Evolutionary conservation across 2,797 vertebrate genomes (phyloP).

Genomic region (Pseudochirops corinnae): DNA sequence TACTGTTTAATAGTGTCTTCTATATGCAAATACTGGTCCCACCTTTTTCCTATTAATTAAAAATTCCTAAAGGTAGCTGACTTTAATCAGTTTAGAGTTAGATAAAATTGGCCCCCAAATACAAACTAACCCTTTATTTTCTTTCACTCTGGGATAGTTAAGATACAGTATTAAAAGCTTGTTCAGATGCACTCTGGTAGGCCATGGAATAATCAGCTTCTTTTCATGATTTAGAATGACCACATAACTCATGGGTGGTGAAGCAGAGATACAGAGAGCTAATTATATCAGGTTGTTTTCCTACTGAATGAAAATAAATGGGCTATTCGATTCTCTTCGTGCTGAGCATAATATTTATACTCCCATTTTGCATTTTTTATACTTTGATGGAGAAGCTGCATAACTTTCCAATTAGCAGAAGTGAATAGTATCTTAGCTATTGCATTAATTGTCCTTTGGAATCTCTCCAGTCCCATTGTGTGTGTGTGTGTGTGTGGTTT

Average conservation of each 20-base stretch:
- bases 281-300: conserved; percentile 61
- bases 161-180: neutral
- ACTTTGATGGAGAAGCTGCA: conserved; percentile 69
- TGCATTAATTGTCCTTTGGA: neutral
- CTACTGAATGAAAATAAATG: conserved; percentile 74
- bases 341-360: conserved; percentile 70
- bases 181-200: conserved; percentile 9
- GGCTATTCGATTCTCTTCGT: conserved; percentile 50
- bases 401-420: conserved; percentile 70
- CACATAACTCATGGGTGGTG: conserved; percentile 73
- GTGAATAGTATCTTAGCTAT: conserved; percentile 29
- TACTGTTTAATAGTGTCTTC: neutral
- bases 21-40: neutral
- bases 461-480: neutral
- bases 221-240: conserved; percentile 67
- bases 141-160: conserved; percentile 17
- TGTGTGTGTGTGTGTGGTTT: neutral
- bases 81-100: neutral
- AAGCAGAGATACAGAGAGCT: conserved; percentile 56
- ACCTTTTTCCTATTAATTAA: neutral
- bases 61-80: neutral
- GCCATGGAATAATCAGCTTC: conserved; percentile 26
- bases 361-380: conserved; percentile 23
- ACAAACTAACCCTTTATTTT: conserved; percentile 22
- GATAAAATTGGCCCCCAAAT: neutral